Evolutionary conservation across 2,113 vertebrate species (phyloP).

Genomic region (Oncorhynchus gorbuscha): DNA sequence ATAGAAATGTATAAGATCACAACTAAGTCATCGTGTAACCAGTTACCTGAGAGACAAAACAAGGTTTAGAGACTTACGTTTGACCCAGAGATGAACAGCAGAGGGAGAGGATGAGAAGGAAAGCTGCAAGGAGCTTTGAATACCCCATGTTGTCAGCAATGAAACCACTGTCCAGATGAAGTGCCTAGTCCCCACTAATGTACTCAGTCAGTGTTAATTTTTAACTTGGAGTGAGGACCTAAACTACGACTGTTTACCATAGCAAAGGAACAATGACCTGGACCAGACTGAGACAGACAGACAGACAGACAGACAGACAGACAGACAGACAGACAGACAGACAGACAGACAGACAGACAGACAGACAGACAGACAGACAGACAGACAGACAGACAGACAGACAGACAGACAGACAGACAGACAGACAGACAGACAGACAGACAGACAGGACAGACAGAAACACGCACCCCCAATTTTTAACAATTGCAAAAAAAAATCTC

Average conservation of each 20-base stretch:
- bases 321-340: neutral
- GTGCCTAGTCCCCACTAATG: neutral
- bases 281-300: neutral
- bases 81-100: neutral
- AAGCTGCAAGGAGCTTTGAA: neutral
- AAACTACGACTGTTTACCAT: neutral
- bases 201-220: neutral
- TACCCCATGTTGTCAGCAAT: neutral
- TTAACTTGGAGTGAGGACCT: neutral
- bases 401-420: neutral
- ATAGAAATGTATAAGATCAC: too few species aligned
- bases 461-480: neutral
- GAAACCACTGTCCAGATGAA: neutral
- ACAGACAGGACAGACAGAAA: neutral
- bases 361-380: neutral
- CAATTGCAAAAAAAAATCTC: too few species aligned
- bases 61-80: neutral
- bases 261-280: neutral
- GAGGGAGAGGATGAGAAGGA: neutral
- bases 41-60: too few species aligned
- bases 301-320: neutral
- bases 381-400: neutral
- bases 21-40: too few species aligned
- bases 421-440: neutral
- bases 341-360: neutral